Evolutionary conservation across 1,140 invertebrate genomes (phyloP), one percentile per base, ranked within the genome.

Genomic region (Ephestia elutella): DNA sequence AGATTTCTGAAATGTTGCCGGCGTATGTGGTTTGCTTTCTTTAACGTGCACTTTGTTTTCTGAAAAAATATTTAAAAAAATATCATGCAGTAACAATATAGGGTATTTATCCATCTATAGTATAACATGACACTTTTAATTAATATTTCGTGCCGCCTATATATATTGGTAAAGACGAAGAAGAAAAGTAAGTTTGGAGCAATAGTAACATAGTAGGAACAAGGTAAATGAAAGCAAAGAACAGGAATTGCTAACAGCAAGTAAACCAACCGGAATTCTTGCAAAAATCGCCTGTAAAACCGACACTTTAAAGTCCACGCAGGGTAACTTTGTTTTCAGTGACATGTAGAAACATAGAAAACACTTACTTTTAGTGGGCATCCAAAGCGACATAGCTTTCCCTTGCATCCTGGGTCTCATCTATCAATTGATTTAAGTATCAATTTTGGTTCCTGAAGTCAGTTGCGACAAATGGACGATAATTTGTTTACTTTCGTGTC

Each of bases 11-110:
- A 86, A 86, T 4, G 81, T 79, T 2, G 65, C 71, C 2, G 65
- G 63, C n/a, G 54, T 49, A 5, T 50, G 28, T 9, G 50, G 3
- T 9, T 70, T 75, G 5, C 54, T 17, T 20, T 71, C 72, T 0
- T 60, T 44, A 2, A 74, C 68, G 20, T 72, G 63, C 0, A 84
- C 62, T 71, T 78, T 84, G 54, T 80, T 86, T 17, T 74, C 83
- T 86, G 57, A 11, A 70, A 71, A 56, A 9, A 50, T 20, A 62
- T 13, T 35, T 35, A 13, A 11, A 13, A 10, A 35, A 5, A 10
- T 25, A 25, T 3, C 21, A n/a, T n/a, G n/a, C n/a, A n/a, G n/a
- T n/a, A n/a, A n/a, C n/a, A n/a, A n/a, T n/a, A n/a, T n/a, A n/a
- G n/a, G n/a, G n/a, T n/a, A n/a, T n/a, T n/a, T n/a, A n/a, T n/a